These are phyloP conservation scores for Temnothorax ravouxi DNA, from an alignment of 2,888 invertebrate genomes.

Conservation along the genomic window DNA sequence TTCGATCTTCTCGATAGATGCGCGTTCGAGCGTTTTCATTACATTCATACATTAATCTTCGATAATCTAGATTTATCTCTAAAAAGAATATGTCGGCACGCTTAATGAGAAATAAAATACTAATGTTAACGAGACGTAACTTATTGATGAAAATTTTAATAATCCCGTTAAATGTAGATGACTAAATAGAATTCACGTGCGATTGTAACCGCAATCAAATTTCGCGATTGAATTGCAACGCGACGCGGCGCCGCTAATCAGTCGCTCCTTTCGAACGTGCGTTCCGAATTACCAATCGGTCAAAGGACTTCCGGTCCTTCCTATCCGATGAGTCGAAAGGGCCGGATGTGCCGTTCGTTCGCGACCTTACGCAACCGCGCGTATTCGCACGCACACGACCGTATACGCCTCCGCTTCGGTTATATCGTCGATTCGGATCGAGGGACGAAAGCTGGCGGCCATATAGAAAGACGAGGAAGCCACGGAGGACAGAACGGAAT, in stretches of 20 bases:
- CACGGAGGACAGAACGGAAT: conserved; percentile 66
- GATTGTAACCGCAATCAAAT: not conserved
- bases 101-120: not conserved
- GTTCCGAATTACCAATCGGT: conserved; percentile 46
- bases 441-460: conserved; percentile 45
- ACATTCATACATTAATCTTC: not conserved
- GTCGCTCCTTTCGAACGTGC: conserved; percentile 26
- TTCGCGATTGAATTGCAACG: not conserved
- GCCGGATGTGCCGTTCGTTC: conserved; percentile 69
- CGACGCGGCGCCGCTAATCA: conserved; percentile 1
- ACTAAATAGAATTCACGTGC: not conserved
- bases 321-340: conserved; percentile 67
- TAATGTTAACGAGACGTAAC: not conserved
- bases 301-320: conserved; percentile 76
- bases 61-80: conserved; percentile 7
- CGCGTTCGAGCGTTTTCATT: not conserved
- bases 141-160: not conserved
- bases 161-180: not conserved
- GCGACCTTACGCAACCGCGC: conserved; percentile 71
- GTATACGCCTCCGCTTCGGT: conserved; percentile 34
- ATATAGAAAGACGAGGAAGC: conserved; percentile 56
- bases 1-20: conserved; percentile 29
- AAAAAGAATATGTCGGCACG: no score
- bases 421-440: conserved; percentile 58
- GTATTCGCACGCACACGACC: conserved; percentile 55